Evolutionary conservation across 2,888 invertebrate species (phyloP), one percentile per base, ranked within the genome.

Genomic region (Apamea sordens): DNA sequence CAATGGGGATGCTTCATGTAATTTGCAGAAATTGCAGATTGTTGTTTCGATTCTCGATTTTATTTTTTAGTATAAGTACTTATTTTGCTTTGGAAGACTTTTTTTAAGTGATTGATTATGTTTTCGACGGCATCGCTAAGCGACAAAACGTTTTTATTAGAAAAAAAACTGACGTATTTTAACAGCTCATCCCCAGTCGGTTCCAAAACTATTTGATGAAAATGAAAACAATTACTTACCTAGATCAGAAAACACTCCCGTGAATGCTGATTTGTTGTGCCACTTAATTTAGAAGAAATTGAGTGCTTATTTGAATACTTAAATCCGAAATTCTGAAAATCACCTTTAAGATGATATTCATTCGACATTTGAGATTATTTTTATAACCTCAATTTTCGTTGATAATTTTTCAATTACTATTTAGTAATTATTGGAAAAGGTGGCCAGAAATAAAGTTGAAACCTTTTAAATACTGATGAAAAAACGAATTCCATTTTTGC

Each of bases 11-110:
- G 61, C 50, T 73, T 68, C 41, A 36, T 50, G 61, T 74, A 84
- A 67, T 77, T 77, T 81, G 64, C 70, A 72, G 68, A 84, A 67
- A 74, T 77, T 81, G 64, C 70, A 72, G 68, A 75, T 75, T 47
- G 68, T 64, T 56, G 41, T 67, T 74, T 68, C n/a, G 77, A 68
- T 68, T 77, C 50, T 2, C 28, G 75, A 63, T 75, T 53, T 53
- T 53, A 70, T 69, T 53, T 36, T 47, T 59, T 1, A 75, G 13
- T 63, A 44, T 47, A 47, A 28, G 18, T 63, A 63, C 28, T 18
- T 28, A 28, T 13, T 24, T n/a, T 68, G n/a, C 18, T 36, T 6
- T 15, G 18, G 18, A 47, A 32, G 8, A 44, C 8, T 47, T 32
- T n/a, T 41, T 44, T 32, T 71, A 21, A 56, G 18, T 32, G 32